A percentile compares a stretch with the other conserved stretches of the same genome.
phyloP scores from a whole-genome alignment of 2,797 vertebrate species.

The Malurus splendens region DNA sequence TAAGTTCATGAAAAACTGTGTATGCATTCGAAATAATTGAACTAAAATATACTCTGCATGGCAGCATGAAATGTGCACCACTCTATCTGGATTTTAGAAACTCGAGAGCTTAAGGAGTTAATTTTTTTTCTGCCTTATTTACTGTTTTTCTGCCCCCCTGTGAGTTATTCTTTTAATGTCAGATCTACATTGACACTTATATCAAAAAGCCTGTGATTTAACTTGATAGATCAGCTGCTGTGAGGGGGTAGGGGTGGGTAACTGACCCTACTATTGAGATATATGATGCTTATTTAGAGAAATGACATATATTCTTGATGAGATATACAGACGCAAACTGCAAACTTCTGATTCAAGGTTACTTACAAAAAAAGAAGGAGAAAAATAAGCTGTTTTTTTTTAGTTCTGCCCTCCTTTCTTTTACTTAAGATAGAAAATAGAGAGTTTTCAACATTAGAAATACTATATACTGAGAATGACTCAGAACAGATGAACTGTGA shows the following conservation, averaged over 20 bases:
- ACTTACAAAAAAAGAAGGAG: not conserved
- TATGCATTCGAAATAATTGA: not conserved
- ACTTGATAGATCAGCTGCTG: constrained; percentile 43
- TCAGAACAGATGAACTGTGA: not conserved
- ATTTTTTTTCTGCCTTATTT: not conserved
- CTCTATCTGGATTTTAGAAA: not conserved
- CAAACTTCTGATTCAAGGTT: constrained; percentile 40
- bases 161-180: constrained; percentile 16
- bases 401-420: not conserved
- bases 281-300: constrained; percentile 47
- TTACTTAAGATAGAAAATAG: not conserved
- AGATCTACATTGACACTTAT: constrained; percentile 21
- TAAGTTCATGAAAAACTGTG: not conserved
- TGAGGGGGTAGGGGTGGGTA: not conserved
- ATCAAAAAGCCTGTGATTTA: constrained; percentile 29
- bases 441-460: not conserved
- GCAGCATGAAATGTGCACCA: not conserved
- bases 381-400: not conserved
- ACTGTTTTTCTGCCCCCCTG: not conserved
- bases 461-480: not conserved
- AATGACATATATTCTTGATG: constrained; percentile 42
- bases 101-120: not conserved
- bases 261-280: constrained; percentile 50
- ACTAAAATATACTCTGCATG: not conserved
- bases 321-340: not conserved